Evolutionary conservation across 2,888 invertebrate genomes (phyloP), one percentile per base, ranked within the genome.

Genomic region (Philhelius pedissequus): DNA sequence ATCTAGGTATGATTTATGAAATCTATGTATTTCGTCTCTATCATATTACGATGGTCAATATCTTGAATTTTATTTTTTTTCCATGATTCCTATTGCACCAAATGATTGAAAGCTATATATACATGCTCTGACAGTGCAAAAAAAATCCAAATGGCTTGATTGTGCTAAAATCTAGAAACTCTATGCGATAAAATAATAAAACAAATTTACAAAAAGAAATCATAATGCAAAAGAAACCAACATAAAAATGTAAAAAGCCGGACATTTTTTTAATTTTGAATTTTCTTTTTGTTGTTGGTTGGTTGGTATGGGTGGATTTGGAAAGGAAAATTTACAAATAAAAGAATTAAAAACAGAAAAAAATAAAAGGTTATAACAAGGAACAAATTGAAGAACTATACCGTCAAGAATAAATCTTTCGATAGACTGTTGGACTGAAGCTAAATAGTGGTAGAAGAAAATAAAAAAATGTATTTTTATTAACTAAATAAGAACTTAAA

Each of bases 361-460:
- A 74, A 77, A 74, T 68, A 78, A n/a, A 81, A 62, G 62, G 80
- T 60, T 60, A 56, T 78, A 84, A 86, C 66, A 87, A 86, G 83
- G 86, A 88, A 87, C 87, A 87, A 88, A 88, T 88, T 86, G 48
- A 86, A 86, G 69, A 73, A 93, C 92, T 91, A 92, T 92, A 87
- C 93, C 93, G 88, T 92, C 89, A 87, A 93, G 91, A 86, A 92
- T 89, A 86, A 92, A 91, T 81, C 89, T 88, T 90, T 93, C 93
- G 88, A 94, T 90, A 30, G 94, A 93, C 88, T 92, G 90, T 91
- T 94, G 93, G 89, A 94, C 93, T 84, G 93, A 93, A 88, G 93
- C 94, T 94, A 90, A 79, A 89, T 90, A 88, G 88, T 89, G 89
- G 89, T 88, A 90, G 90, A 90, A 89, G 89, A 88, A 90, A 89